Base-by-base conservation (phyloP, 2,888 invertebrate species). In the Steinernema scapterisci region DNA sequence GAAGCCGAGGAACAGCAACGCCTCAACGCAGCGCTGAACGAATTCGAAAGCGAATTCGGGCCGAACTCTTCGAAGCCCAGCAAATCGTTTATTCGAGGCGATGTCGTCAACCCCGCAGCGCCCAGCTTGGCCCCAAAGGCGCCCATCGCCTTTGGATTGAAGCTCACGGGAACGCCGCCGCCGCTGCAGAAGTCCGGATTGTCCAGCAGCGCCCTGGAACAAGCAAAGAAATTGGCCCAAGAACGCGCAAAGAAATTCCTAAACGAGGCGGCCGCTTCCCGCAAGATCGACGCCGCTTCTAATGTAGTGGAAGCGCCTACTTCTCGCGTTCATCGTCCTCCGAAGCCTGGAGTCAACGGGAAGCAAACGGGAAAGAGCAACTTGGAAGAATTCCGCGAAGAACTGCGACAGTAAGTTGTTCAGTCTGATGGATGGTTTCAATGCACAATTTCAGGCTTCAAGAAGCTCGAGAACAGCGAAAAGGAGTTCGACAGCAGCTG, bases 61-160 rank as follows among this genome's bases (percentile, higher is more conserved):
- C 78, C 76, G 13, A 31, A 19, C 16, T 19, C 38, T 19, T 16
- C 31, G 43, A 46, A 54, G 2, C 45, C 70, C 11, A 70, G 27
- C 11, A 97, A 96, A 90, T 93, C 96, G 54, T 99, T 99, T 95
- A 94, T 99, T 6, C 95, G 97, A 89, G 97, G 97, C 75, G 97
- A 95, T 73, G 94, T 95, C 0, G 97, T 97, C 13, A 83, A 85
- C 44, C 83, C 84, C 48, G 82, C 82, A 71, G 82, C 83, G 71
- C 76, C 73, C 19, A 73, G 38, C 27, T 19, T 9, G 6, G 51
- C 51, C 6, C 51, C 52, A 7, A 54, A 13, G 51, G 54, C 44
- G 19, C n/a, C 71, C 6, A 9, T 46, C 45, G 46, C 44, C 21
- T 71, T 63, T 27, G 63, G 63, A 16, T 27, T 63, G 63, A 63